Evolutionary conservation across 2,888 invertebrate species (phyloP).

Genomic region (Bembecia ichneumoniformis): DNA sequence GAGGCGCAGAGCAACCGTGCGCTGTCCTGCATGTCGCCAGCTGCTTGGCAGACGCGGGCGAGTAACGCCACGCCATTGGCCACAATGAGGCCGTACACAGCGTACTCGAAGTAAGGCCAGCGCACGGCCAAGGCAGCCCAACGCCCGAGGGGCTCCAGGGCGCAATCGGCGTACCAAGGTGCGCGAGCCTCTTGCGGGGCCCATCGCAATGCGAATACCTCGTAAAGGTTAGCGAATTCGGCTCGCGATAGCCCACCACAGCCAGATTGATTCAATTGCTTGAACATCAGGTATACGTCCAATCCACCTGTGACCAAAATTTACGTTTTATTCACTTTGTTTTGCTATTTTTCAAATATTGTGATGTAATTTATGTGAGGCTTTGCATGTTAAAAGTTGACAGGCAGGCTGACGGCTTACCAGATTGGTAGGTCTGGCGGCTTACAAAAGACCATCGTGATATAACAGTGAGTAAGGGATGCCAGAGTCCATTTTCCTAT

Average conservation of each 20-base stretch:
- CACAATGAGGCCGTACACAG: slow-evolving; percentile 79
- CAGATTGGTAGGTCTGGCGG: too few relatives aligned
- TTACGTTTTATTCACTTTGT: too few relatives aligned
- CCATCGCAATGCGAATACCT: slow-evolving; percentile 82
- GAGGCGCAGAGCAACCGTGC: slow-evolving; percentile 78
- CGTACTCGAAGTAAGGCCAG: slow-evolving; percentile 81
- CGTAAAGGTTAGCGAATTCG: slow-evolving; percentile 77
- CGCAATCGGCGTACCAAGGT: slow-evolving; percentile 76
- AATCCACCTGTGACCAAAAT: slow-evolving; percentile 64
- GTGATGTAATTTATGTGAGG: too few relatives aligned
- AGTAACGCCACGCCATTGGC: slow-evolving; percentile 84
- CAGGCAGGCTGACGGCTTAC: too few relatives aligned
- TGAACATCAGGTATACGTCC: slow-evolving; percentile 86
- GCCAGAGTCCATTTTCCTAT: too few relatives aligned
- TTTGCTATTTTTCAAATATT: too few relatives aligned
- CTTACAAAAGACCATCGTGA: too few relatives aligned
- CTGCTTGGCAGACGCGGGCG: slow-evolving; percentile 76
- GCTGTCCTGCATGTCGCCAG: slow-evolving; percentile 73
- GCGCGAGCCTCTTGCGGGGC: slow-evolving; percentile 77
- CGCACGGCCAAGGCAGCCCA: slow-evolving; percentile 74
- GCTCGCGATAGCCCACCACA: slow-evolving; percentile 77
- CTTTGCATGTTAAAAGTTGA: too few relatives aligned
- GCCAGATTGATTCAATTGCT: slow-evolving; percentile 79
- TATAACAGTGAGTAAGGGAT: too few relatives aligned
- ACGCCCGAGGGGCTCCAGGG: slow-evolving; percentile 75